Conservation (phyloP, 2,113 vertebrate species). For the Lepisosteus oculatus region DNA sequence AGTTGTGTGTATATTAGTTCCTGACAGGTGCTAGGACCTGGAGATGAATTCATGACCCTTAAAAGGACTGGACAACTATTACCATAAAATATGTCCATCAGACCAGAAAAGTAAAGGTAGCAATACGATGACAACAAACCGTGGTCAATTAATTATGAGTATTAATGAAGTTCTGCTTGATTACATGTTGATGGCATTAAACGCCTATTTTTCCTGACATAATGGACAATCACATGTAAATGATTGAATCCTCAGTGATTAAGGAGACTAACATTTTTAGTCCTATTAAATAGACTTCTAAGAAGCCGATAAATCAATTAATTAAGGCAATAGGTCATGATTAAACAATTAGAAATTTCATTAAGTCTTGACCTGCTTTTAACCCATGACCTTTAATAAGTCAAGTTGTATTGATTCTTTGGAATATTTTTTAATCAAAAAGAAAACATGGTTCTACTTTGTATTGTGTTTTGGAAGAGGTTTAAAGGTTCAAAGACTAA, state of each 20-base stretch:
- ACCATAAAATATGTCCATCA: slow-evolving; percentile 69
- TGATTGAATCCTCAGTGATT: slow-evolving; percentile 67
- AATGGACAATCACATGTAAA: slow-evolving; percentile 67
- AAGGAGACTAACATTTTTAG: slow-evolving; percentile 54
- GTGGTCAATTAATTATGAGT: slow-evolving; percentile 74
- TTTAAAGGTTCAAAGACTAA: not conserved
- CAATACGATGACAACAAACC: slow-evolving; percentile 63
- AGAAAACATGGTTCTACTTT: not conserved
- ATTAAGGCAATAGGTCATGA: slow-evolving; percentile 37
- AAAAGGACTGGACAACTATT: slow-evolving; percentile 71
- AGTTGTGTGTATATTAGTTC: slow-evolving; percentile 74
- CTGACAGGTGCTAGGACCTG: slow-evolving; percentile 71
- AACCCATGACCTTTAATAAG: slow-evolving; percentile 32
- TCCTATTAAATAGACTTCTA: slow-evolving; percentile 24
- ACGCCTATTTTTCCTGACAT: slow-evolving; percentile 60
- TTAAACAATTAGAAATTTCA: slow-evolving; percentile 31
- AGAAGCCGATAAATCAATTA: slow-evolving; percentile 31
- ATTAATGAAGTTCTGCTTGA: slow-evolving; percentile 77
- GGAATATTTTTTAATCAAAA: slow-evolving; percentile 2
- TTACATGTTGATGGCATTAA: slow-evolving; percentile 66
- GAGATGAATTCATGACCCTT: slow-evolving; percentile 75
- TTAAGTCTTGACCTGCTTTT: slow-evolving; percentile 28
- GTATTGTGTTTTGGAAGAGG: not conserved
- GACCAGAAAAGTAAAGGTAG: slow-evolving; percentile 72
- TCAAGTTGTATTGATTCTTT: slow-evolving; percentile 19